phyloP scores from a whole-genome alignment of 1,140 invertebrate species.

The Andricus grossulariae region DNA sequence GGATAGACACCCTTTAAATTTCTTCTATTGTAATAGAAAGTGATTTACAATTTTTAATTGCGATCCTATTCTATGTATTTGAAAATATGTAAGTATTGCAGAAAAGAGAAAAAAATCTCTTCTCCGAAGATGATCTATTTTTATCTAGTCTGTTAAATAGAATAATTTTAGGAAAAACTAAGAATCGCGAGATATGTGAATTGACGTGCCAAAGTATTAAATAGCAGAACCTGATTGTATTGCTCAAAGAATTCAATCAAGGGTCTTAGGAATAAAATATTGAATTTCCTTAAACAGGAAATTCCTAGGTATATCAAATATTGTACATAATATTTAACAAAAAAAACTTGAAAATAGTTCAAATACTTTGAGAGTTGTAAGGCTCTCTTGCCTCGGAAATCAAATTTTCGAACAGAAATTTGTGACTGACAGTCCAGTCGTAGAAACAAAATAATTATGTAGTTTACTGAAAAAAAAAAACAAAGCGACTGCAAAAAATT shows the following conservation, averaged over 20 bases:
- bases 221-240: conserved; percentile 11
- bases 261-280: neutral
- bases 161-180: conserved; percentile 41
- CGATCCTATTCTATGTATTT: conserved; percentile 49
- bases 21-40: too few relatives aligned
- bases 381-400: neutral
- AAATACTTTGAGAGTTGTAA: neutral
- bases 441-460: neutral
- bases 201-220: conserved; percentile 73
- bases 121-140: conserved; percentile 35
- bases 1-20: too few relatives aligned
- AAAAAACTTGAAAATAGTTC: neutral
- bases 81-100: conserved; percentile 39
- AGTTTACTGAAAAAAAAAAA: neutral
- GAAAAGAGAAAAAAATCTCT: conserved; percentile 44
- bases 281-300: neutral
- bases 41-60: conserved; percentile 33
- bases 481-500: conserved; percentile 13
- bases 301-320: neutral
- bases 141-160: conserved; percentile 22
- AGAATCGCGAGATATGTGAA: conserved; percentile 64
- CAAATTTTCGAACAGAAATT: neutral
- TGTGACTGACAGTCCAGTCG: neutral
- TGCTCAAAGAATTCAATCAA: conserved; percentile 13
- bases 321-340: neutral